Evolutionary conservation across 64 coral and sea anemone species (phyloP), one percentile per base, ranked within the genome.

Genomic region (Montipora foliosa): DNA sequence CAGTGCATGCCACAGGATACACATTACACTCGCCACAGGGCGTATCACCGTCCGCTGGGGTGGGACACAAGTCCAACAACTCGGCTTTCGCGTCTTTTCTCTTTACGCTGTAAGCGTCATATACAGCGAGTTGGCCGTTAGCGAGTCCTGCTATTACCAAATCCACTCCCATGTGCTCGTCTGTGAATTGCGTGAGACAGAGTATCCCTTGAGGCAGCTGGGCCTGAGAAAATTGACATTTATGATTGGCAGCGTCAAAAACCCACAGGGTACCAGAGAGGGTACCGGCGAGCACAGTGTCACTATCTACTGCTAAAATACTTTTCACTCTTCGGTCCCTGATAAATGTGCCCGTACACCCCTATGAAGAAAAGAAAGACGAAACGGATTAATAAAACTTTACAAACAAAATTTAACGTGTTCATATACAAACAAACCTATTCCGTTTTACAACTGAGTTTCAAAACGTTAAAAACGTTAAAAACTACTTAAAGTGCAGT

Each of bases 181-280:
- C 77, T 4, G 10, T 74, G 47, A 66, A 94, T 67, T 96, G 97
- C 14, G 67, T 90, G 5, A 99, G 86, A 19, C 88, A 96, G 52
- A 99, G 90, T 2, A 99, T 64, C 1, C 92, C 95, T 47, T 96
- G 89, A 44, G 91, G 89, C 2, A 99, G 89, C 16, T 75, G 51
- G 15, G 91, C 84, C 44, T 94, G 76, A 24, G 78, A 61, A 87
- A 94, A 90, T 15, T 81, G 15, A 73, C 95, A 94, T 16, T 86
- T 79, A 67, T 89, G 92, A 20, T 93, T 77, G 70, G 15, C 44
- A 4, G 92, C 97, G 73, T 99, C 95, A 55, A 96, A 99, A 19
- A 99, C 95, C 97, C 97, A 99, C 44, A 99, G 44, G 4, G 55
- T 93, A 16, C 97, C 97, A 2, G 97, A 96, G 74, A 96, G 97